Evolutionary conservation across 1,140 invertebrate species (phyloP), one percentile per base, ranked within the genome.

Genomic region (Drosophila jambulina): DNA sequence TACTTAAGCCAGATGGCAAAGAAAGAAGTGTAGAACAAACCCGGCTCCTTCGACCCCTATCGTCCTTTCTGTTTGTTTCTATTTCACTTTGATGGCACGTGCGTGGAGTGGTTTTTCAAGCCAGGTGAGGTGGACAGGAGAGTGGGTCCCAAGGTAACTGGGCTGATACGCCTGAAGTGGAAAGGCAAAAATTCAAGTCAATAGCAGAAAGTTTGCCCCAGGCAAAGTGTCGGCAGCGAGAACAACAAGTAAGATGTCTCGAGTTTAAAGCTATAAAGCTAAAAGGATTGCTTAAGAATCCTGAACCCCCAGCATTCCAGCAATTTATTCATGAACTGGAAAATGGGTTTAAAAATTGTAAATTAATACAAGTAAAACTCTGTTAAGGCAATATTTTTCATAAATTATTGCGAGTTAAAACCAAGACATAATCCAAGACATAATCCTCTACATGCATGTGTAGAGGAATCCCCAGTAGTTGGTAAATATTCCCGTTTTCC

Each of bases 121-220:
- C 40, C 61, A 65, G 67, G 67, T 53, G 15, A 34, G n/a, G 32
- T 25, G 29, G 8, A 4, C 7, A 23, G 29, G 51, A 21, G 51
- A 17, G 17, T 45, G 29, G 21, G 17, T 17, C 23, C 29, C 32
- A 57, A 42, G 36, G 34, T 56, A 54, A 12, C 27, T 36, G 21
- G 54, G 21, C 19, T 51, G 57, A 48, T 54, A 71, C 21, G 40
- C 46, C 29, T 60, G 59, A 71, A 64, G 75, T 78, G 75, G 53
- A 60, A 79, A 74, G 51, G 76, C 23, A 79, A 79, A 79, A 74
- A 79, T 61, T 21, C 23, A 56, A 79, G 67, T 78, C 59, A 80
- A 78, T 78, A 53, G 40, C 74, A 68, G 54, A 43, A 43, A 36
- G 38, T 45, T 46, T 48, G 4, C 54, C 53, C n/a, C 9, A 42